These are phyloP conservation scores for Armadillidium nasatum DNA, from an alignment of 1,140 invertebrate genomes.

Conservation along the genomic window DNA sequence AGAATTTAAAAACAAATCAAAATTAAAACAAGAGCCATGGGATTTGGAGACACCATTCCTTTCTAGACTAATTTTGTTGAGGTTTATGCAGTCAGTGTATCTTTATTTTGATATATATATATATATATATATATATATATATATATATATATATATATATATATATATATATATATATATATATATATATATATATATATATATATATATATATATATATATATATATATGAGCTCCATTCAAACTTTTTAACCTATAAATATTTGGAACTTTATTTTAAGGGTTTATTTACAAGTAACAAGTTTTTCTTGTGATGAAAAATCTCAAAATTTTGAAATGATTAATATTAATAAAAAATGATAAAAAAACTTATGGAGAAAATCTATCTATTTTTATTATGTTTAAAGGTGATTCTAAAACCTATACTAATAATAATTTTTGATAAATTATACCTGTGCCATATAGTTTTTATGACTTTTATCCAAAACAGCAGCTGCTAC, in stretches of 20 bases:
- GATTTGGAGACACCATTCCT: too few relatives aligned
- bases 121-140: too few relatives aligned
- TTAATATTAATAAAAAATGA: neutral
- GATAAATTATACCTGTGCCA: slow-evolving; percentile 61
- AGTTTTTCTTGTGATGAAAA: too few relatives aligned
- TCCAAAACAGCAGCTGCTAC: slow-evolving; percentile 73
- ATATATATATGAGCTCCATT: neutral
- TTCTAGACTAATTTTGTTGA: too few relatives aligned
- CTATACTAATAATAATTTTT: neutral
- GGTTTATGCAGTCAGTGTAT: too few relatives aligned
- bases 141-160: slow-evolving; percentile 1
- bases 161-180: slow-evolving; percentile 18
- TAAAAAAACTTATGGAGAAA: neutral
- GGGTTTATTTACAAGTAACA: too few relatives aligned
- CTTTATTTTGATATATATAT: too few relatives aligned
- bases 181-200: slow-evolving; percentile 21
- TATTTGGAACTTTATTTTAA: too few relatives aligned
- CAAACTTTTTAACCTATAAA: too few relatives aligned
- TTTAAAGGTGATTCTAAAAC: neutral
- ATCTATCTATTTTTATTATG: neutral
- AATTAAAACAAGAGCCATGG: too few relatives aligned
- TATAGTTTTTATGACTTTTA: slow-evolving; percentile 64
- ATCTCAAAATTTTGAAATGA: too few relatives aligned
- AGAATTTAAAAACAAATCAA: too few relatives aligned
- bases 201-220: slow-evolving; percentile 21